Base-by-base conservation (phyloP, 2,113 vertebrate genomes). In the Ochotona curzoniae region DNA sequence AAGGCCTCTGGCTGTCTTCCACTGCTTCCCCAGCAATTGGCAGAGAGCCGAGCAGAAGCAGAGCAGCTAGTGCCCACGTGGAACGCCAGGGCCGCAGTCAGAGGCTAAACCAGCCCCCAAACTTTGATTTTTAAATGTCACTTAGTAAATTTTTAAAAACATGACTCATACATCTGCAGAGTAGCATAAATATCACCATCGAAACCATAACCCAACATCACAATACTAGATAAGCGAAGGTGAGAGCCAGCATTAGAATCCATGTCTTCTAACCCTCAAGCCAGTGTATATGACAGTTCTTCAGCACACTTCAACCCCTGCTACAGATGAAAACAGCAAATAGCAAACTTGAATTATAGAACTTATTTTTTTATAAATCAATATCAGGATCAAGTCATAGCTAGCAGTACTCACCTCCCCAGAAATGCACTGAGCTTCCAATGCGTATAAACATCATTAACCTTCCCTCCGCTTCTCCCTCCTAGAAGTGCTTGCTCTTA, bases 321-420 rank as follows among this genome's bases (percentile, higher is more conserved):
- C 12, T 70, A 73, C 61, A 49, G 69, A 60, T 89, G 60, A 95
- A 51, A 47, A 54, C 17, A 74, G 79, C n/a, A 89, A 90, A 87
- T 14, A 70, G 30, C 51, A 51, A 80, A 83, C 12, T 79, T 74
- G 13, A 20, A 49, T 35, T 76, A 82, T 0, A 69, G 44, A 76
- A 70, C 9, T 30, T 35, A 57, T 17, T 18, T 23, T 18, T 76
- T 44, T 30, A 10, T 11, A 49, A 89, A 89, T 73, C 57, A 73
- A 5, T 73, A 44, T 30, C 13, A 82, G 85, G 20, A 89, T 73
- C 25, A 85, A 78, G 67, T 51, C 14, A 13, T 61, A 74, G 54
- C 17, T 8, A 23, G 47, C 54, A 82, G 63, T 23, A 76, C 63
- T 66, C 51, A 44, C 28, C 66, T 44, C 6, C 38, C 6, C 78